Evolutionary conservation across 1,140 invertebrate genomes (phyloP).

Genomic region (Phortica variegata): DNA sequence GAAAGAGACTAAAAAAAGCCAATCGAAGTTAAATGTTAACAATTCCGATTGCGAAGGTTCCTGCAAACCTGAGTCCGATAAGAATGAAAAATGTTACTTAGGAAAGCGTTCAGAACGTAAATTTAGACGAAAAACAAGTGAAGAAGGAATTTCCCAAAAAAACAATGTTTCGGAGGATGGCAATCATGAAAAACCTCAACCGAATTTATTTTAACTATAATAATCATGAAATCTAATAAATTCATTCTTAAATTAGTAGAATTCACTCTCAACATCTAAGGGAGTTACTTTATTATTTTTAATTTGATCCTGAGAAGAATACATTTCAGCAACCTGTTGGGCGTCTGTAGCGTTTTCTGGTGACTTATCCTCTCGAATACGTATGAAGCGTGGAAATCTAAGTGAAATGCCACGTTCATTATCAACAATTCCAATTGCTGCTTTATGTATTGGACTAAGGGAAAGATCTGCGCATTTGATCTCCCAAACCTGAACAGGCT

Average conservation of each 20-base stretch:
- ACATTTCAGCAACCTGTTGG: conserved; percentile 80
- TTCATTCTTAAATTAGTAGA: conserved; percentile 27
- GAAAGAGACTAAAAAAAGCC: conserved; percentile 31
- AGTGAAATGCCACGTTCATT: conserved; percentile 92
- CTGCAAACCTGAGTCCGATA: too few relatives aligned
- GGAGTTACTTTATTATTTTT: conserved; percentile 68
- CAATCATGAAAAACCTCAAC: too few relatives aligned
- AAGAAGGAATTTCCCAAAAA: too few relatives aligned
- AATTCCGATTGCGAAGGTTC: conserved; percentile 11
- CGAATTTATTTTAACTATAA: too few relatives aligned
- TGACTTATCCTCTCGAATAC: conserved; percentile 91
- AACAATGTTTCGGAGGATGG: too few relatives aligned
- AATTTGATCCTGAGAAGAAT: conserved; percentile 88
- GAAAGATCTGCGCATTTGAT: conserved; percentile 98
- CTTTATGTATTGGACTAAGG: conserved; percentile 90
- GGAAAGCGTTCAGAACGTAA: too few relatives aligned
- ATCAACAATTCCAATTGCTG: conserved; percentile 88
- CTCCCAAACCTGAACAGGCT: conserved; percentile 93
- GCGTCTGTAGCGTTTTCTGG: conserved; percentile 92
- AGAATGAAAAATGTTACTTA: too few relatives aligned
- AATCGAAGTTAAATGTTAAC: conserved; percentile 11
- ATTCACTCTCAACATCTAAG: conserved; percentile 35
- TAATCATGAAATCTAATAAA: too few relatives aligned
- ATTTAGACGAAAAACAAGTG: too few relatives aligned
- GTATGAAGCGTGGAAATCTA: conserved; percentile 91